These are phyloP conservation scores for Nannoperca obscura DNA, from an alignment of 2,797 vertebrate genomes.

Conservation along the genomic window DNA sequence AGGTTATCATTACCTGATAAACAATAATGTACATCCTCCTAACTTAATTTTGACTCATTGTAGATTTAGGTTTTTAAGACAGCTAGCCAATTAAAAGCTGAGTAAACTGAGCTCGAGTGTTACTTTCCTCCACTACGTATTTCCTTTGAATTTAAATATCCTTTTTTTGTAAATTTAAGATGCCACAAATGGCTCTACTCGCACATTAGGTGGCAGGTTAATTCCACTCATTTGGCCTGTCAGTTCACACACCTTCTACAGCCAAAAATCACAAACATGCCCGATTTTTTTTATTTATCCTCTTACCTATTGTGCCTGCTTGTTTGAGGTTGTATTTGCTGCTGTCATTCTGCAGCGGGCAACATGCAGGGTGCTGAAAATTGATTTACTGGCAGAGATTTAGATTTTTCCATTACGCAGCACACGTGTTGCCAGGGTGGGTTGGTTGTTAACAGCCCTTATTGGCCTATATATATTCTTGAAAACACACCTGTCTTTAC, in stretches of 20 bases:
- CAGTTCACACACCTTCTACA: slow-evolving; percentile 1
- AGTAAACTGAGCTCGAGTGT: background rate
- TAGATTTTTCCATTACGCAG: slow-evolving; percentile 83
- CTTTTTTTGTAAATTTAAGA: background rate
- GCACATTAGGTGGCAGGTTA: background rate
- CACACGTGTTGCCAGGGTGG: slow-evolving; percentile 67
- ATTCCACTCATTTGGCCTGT: slow-evolving; percentile 6
- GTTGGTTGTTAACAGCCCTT: slow-evolving; percentile 34
- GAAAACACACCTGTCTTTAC: slow-evolving; percentile 37
- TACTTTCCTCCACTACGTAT: background rate
- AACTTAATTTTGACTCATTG: background rate
- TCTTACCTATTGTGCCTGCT: slow-evolving; percentile 33
- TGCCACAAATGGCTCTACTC: background rate
- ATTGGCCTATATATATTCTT: slow-evolving; percentile 21
- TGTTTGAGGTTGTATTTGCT: slow-evolving; percentile 52
- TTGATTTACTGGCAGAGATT: slow-evolving; percentile 83
- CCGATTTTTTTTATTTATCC: background rate
- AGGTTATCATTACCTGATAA: background rate
- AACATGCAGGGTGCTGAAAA: slow-evolving; percentile 73
- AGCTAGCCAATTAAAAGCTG: background rate
- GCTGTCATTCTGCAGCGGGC: slow-evolving; percentile 57
- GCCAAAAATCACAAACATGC: slow-evolving; percentile 25
- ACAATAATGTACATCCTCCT: background rate
- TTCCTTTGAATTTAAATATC: background rate
- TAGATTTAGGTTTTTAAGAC: background rate